Percentiles rank a stretch among this genome's conserved stretches.
Evolutionary conservation across 1,140 invertebrate genomes (phyloP).

Genomic region (Octopus sinensis): DNA sequence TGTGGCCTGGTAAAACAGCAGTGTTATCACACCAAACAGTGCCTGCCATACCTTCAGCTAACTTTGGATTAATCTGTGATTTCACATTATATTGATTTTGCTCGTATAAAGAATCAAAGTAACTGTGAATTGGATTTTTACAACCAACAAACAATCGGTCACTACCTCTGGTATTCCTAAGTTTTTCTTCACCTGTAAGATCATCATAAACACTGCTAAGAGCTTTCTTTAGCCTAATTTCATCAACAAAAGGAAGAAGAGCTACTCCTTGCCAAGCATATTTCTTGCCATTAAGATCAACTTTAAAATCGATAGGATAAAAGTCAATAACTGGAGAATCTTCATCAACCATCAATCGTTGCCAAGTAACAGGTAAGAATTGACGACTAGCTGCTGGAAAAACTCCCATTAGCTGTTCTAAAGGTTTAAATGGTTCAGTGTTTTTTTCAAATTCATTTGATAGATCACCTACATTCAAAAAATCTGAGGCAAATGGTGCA

Average conservation of each 20-base stretch:
- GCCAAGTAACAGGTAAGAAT: slow-evolving; percentile 91
- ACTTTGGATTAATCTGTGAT: slow-evolving; percentile 39
- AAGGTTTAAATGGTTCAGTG: slow-evolving; percentile 87
- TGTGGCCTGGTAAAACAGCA: slow-evolving; percentile 37
- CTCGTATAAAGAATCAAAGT: slow-evolving; percentile 70
- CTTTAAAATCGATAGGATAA: slow-evolving; percentile 97
- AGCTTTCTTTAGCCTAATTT: slow-evolving; percentile 83
- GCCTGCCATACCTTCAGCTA: slow-evolving; percentile 50
- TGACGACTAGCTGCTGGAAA: slow-evolving; percentile 94
- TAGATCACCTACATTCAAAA: slow-evolving; percentile 83
- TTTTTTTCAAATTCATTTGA: slow-evolving; percentile 83
- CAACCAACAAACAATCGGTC: slow-evolving; percentile 77
- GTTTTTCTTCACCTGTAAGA: slow-evolving; percentile 77
- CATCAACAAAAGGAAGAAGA: slow-evolving; percentile 95
- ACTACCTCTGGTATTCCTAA: slow-evolving; percentile 69
- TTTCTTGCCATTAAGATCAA: slow-evolving; percentile 97
- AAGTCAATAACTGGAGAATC: slow-evolving; percentile 97
- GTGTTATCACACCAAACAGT: slow-evolving; percentile 48
- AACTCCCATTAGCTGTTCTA: slow-evolving; percentile 98
- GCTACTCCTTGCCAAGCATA: slow-evolving; percentile 99
- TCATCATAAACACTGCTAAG: slow-evolving; percentile 75
- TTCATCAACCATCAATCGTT: slow-evolving; percentile 89
- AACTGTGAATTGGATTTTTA: slow-evolving; percentile 68
- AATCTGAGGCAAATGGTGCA: slow-evolving; percentile 99
- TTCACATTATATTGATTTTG: slow-evolving; percentile 46